Conservation (phyloP, 2,797 vertebrate genomes). For the Spatula versicolor region DNA sequence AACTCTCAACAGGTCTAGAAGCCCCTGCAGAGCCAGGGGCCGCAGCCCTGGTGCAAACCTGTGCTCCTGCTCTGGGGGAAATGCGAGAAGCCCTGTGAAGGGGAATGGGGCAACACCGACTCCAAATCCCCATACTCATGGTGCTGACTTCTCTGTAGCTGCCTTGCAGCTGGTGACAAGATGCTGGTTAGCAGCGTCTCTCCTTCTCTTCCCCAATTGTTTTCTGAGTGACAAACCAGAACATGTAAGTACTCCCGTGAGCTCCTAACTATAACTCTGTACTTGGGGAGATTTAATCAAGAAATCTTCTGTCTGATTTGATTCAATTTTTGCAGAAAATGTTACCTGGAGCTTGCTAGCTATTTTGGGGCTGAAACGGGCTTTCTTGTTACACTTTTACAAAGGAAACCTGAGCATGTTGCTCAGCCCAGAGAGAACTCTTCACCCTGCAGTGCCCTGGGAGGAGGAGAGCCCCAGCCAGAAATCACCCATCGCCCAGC, state of each 20-base stretch:
- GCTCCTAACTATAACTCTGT: background rate
- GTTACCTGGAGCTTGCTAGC: background rate
- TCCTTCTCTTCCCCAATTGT: background rate
- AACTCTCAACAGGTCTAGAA: background rate
- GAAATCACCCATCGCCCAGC: background rate
- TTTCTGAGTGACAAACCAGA: background rate
- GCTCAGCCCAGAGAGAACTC: background rate
- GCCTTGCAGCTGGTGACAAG: background rate
- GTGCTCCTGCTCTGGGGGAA: background rate
- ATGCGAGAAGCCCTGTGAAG: background rate
- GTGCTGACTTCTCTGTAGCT: background rate
- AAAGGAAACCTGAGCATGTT: background rate
- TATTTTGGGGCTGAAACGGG: background rate
- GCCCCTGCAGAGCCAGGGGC: background rate
- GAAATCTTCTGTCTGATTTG: background rate
- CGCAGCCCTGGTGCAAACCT: background rate
- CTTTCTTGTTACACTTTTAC: background rate
- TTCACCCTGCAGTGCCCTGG: background rate
- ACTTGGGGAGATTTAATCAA: background rate
- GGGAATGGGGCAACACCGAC: accelerated
- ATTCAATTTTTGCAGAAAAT: background rate
- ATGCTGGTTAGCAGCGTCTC: background rate
- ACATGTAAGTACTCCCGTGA: background rate
- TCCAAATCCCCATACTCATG: accelerated
- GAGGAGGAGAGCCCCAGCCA: background rate